Conservation (phyloP, 2,797 vertebrate genomes). For the Poeciliopsis presidionis region DNA sequence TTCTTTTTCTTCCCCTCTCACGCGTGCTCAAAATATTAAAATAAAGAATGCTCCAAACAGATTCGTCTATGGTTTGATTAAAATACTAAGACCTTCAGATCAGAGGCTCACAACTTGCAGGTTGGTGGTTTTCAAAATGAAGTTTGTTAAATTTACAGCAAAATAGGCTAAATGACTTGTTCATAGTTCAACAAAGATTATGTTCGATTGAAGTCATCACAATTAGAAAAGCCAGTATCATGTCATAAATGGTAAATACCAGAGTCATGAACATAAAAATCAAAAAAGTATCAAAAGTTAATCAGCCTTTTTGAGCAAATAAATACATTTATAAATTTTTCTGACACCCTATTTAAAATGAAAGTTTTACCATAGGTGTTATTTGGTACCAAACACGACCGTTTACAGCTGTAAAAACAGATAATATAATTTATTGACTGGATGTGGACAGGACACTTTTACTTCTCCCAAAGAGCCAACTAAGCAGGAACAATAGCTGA, state of each 20-base stretch:
- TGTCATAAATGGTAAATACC: no score
- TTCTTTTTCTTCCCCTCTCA: background rate
- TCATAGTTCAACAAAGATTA: background rate
- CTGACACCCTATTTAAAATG: background rate
- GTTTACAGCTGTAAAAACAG: background rate
- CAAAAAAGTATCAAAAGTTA: background rate
- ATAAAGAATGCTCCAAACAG: slow-evolving; percentile 6
- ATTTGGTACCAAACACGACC: background rate
- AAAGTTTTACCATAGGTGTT: background rate
- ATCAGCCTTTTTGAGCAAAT: background rate
- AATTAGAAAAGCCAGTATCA: background rate
- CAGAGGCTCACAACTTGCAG: background rate
- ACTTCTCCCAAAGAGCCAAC: background rate
- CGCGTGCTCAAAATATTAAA: slow-evolving; percentile 4
- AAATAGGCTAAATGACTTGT: background rate
- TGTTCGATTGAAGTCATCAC: background rate
- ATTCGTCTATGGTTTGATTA: background rate
- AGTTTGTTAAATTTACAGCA: background rate
- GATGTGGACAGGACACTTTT: background rate
- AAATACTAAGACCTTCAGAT: background rate
- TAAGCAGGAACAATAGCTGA: background rate
- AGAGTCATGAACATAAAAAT: background rate
- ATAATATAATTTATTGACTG: background rate
- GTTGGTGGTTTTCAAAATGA: background rate
- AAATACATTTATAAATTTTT: background rate